Evolutionary conservation across 2,113 vertebrate genomes (phyloP).

Genomic region (Gopherus flavomarginatus): DNA sequence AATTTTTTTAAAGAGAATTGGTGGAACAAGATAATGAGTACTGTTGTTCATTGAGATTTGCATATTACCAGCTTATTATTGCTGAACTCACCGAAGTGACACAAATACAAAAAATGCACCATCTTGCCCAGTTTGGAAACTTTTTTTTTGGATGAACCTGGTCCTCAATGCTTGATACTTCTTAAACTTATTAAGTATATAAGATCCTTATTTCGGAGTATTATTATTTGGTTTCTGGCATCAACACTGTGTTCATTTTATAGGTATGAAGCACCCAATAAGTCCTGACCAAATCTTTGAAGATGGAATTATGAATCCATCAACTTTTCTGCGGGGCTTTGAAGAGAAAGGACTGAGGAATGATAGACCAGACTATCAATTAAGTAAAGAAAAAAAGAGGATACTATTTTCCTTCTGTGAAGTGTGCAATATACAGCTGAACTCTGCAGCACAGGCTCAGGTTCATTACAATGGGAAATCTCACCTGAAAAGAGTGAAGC

Average conservation of each 20-base stretch:
- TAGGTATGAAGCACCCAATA: constrained; percentile 88
- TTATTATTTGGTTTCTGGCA: not conserved
- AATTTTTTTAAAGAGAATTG: constrained; percentile 9
- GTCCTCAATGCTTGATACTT: not conserved
- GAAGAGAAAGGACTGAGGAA: constrained; percentile 84
- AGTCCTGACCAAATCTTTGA: constrained; percentile 83
- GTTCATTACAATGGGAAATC: constrained; percentile 96
- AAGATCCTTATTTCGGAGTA: not conserved
- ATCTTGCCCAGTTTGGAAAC: not conserved
- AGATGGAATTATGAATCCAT: constrained; percentile 87
- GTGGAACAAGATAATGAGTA: constrained; percentile 15
- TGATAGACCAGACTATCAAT: constrained; percentile 75
- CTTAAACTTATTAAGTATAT: not conserved
- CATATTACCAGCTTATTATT: constrained; percentile 3
- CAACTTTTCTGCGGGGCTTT: constrained; percentile 77
- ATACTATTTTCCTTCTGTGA: constrained; percentile 92
- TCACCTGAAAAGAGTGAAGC: constrained; percentile 92
- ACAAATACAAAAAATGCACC: not conserved
- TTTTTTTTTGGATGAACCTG: not conserved
- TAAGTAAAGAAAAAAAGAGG: constrained; percentile 88
- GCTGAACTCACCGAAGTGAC: not conserved
- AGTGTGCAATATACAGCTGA: constrained; percentile 96
- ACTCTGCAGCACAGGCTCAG: constrained; percentile 92
- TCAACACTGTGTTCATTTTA: constrained; percentile 21
- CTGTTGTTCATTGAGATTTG: not conserved